Evolutionary conservation across 2,888 invertebrate genomes (phyloP), one percentile per base, ranked within the genome.

Genomic region (Piscicola geometra): DNA sequence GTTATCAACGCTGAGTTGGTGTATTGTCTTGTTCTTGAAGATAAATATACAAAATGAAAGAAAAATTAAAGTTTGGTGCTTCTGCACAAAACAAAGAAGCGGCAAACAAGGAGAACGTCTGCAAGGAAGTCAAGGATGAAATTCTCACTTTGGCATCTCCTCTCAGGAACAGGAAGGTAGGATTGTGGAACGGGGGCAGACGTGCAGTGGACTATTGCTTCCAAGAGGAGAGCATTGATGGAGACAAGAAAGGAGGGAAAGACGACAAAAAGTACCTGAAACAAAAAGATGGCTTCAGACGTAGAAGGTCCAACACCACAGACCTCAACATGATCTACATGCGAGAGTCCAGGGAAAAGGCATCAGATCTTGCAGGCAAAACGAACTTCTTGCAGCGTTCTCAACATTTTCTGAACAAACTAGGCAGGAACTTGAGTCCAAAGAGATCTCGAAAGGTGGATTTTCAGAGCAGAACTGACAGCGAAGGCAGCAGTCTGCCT

Each of bases 341-440:
- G 60, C 9, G n/a, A 56, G 60, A 56, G 21, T n/a, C 60, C 5
- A 56, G 21, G 28, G 67, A 67, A 18, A 5, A 67, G 30, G 12
- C n/a, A 64, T 12, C n/a, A 9, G n/a, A 12, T 25, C 64, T 25
- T 9, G 33, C 15, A 9, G 28, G 9, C 5, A 73, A 60, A 28
- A 60, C 33, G 33, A 60, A 52, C 25, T 60, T 73, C 56, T 52
- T 73, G 25, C 73, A 73, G 33, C 28, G 64, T 28, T 73, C 73
- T 2, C 64, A 60, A n/a, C 60, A 56, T 33, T 73, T 73, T 56
- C 35, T 73, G 35, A 73, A 56, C 73, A 73, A 73, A 64, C 25
- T 73, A 0, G 64, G 73, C 5, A 60, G 60, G 15, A 73, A 41
- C 30, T 67, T 67, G 28, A 73, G 73, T n/a, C 73, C 73, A 1